Evolutionary conservation across 2,888 invertebrate species (phyloP), one percentile per base, ranked within the genome.

Genomic region (Nomada hirtipes): DNA sequence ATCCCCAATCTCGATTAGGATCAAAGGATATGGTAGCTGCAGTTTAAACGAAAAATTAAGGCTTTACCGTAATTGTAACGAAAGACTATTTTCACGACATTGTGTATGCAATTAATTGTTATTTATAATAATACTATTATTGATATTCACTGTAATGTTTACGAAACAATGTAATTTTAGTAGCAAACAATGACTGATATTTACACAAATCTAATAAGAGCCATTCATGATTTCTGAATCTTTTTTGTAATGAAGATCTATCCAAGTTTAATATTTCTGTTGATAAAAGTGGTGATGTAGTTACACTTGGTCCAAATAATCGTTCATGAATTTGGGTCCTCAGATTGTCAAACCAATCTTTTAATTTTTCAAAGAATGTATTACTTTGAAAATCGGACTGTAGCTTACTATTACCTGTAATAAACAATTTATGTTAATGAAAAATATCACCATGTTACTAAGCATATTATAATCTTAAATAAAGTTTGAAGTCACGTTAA

Each of bases 1-100:
- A 90, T 11, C 91, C 92, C 89, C 90, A 91, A 72, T 92, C 92
- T 18, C 53, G 74, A 15, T 82, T 74, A 4, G 90, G 89, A 79
- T 92, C 84, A 26, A 92, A 89, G 4, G 78, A 74, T 57, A 92
- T 15, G 9, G 64, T 88, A 57, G 90, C 92, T 92, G 76, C 10
- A 70, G 61, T 57, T 69, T 52, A 42, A 0, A 79, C 65, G 20
- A 36, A 53, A 69, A 53, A n/a, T 15, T 70, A 68, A 7, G 20
- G 13, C 2, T 29, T 50, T 10, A 57, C 11, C 44, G 7, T 11
- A 29, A 11, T n/a, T n/a, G 15, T 26, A 29, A 47, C 9, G 18
- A 44, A 60, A 26, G 4, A n/a, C 63, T 10, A 52, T 2, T 11
- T 11, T n/a, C 29, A 29, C 4, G n/a, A n/a, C 13, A 29, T 15